Evolutionary conservation across 64 coral and sea anemone species (phyloP), one percentile per base, ranked within the genome.

Genomic region (Pachyseris speciosa): DNA sequence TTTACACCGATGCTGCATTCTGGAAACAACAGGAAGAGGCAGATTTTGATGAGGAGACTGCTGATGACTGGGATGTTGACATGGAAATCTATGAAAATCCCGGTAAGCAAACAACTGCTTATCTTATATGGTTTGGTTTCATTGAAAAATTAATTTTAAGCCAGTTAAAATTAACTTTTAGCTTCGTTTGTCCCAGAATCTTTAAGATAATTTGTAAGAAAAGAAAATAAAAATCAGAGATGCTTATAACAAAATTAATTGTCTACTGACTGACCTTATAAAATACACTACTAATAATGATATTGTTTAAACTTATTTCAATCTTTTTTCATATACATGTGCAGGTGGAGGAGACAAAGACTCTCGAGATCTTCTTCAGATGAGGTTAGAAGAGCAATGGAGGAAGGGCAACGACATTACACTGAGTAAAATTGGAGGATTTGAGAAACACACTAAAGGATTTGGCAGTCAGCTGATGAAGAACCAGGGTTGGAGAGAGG

Each of bases 21-120:
- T 99, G 97, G 97, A 91, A 99, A 69, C 84, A 95, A 13, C 89
- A 90, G 43, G 95, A 97, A 24, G 93, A 92, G 69, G 93, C 89
- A 43, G 93, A 95, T 67, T 95, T 99, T 99, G 97, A 99, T 78
- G 97, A 99, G 28, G 94, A 99, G 29, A 99, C 97, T 48, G 94
- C 78, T 48, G 97, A 99, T 93, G 97, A 99, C 31, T 99, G 97
- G 97, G 97, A 99, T 91, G 81, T 99, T 10, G 97, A 99, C 69
- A 99, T 99, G 97, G 87, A 94, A 41, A 90, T 99, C n/a, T 99
- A 99, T 88, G 94, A 99, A 57, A 87, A 99, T 63, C 79, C 74
- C 93, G 97, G 97, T 99, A 25, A 72, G 53, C n/a, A n/a, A n/a
- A n/a, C n/a, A n/a, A n/a, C n/a, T n/a, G n/a, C n/a, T n/a, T n/a